Base-by-base conservation (phyloP, 2,113 vertebrate genomes). In the Tenebrosternarchus preto region DNA sequence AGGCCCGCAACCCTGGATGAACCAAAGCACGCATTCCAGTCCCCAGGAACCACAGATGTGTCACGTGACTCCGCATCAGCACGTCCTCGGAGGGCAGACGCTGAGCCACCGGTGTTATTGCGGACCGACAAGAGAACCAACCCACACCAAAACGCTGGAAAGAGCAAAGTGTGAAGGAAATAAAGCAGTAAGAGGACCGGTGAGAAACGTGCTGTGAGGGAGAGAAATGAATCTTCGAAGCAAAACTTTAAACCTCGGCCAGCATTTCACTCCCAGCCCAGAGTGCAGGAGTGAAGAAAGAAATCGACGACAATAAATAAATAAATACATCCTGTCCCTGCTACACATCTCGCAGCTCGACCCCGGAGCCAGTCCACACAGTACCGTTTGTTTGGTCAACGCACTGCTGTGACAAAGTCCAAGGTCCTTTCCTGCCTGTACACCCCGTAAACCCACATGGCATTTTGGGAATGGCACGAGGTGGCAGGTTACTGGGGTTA, bases 391-490 rank as follows among this genome's bases (percentile, higher is more conserved):
- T 11, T 46, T 46, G 5, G 39, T 46, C 39, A 56, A 50, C 7
- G 27, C 9, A 27, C 22, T 5, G 22, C 11, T 67, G 31, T 36
- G 31, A 11, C n/a, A 19, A n/a, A 3, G 24, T 1, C 2, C 12
- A 25, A 67, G n/a, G 25, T 11, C 31, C 20, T 76, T 83, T 80
- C 69, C 72, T 81, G 63, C 43, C 25, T 20, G 63, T 19, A 73
- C 17, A 60, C 60, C 33, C 50, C 36, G 12, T 46, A 43, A 60
- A 25, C 76, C 61, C 46, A 33, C 39, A 57, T 6, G 43, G 16
- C 64, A 59, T 39, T 72, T 4, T 19, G 39, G n/a, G 67, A 43
- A 60, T 56, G 43, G 27, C 46, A 46, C 63, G 50, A 53, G 68
- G 31, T 66, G 64, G 69, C 60, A 71, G 74, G 39, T 50, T 60